phyloP scores from a whole-genome alignment of 2,113 vertebrate genomes.

The Laterallus jamaicensis region DNA sequence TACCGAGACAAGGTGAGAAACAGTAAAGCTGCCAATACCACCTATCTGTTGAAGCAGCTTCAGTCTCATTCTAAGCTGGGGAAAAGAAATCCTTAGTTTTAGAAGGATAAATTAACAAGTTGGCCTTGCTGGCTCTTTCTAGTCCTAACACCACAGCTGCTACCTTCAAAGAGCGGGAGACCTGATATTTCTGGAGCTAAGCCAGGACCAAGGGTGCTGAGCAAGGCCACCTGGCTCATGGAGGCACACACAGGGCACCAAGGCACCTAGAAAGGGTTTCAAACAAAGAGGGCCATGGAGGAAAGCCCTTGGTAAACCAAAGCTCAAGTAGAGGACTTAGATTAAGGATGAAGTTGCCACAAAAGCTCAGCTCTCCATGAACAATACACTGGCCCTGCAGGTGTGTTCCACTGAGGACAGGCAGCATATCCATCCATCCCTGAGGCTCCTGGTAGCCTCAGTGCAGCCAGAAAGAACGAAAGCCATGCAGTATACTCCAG shows the following conservation, averaged over 20 bases:
- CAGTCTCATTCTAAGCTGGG: neutral
- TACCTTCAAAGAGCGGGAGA: neutral
- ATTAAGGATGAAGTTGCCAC: neutral
- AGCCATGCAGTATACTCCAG: rapidly evolving
- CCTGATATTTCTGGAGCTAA: neutral
- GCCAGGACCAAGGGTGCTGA: neutral
- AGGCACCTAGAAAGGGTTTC: neutral
- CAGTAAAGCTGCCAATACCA: neutral
- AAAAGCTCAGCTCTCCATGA: neutral
- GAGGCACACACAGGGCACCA: neutral
- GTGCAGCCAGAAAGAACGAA: neutral
- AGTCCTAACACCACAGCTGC: neutral
- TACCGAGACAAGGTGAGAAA: neutral
- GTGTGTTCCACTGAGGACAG: neutral
- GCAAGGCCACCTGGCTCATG: rapidly evolving
- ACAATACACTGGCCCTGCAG: neutral
- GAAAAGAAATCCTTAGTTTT: neutral
- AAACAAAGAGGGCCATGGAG: neutral
- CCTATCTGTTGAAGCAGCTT: neutral
- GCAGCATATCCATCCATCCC: neutral
- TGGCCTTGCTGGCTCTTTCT: neutral
- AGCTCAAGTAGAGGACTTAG: neutral
- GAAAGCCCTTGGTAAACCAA: neutral
- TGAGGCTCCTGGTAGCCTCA: rapidly evolving
- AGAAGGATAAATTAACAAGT: neutral